A percentile compares a stretch with the other conserved stretches of the same genome.
Evolutionary conservation across 2,113 vertebrate genomes (phyloP).

Genomic region (Sander lucioperca): DNA sequence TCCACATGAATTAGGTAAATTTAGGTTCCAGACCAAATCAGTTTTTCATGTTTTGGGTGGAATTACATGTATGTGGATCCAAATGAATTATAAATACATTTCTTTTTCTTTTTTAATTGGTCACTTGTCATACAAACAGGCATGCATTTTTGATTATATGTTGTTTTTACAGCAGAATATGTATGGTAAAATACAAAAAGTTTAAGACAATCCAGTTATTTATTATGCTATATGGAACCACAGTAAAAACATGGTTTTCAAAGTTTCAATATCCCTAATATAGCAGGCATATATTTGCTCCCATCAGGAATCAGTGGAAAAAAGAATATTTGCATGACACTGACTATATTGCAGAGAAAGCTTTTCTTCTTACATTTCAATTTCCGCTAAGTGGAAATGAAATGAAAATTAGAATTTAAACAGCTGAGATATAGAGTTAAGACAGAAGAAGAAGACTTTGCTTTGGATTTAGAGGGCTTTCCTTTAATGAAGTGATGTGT

Average conservation of each 20-base stretch:
- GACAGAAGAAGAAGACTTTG: constrained; percentile 22
- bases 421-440: constrained; percentile 17
- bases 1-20: constrained; percentile 17
- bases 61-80: not conserved
- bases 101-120: not conserved
- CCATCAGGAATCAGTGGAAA: not conserved
- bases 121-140: not conserved
- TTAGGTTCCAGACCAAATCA: constrained; percentile 15
- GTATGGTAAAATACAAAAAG: not conserved
- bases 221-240: not conserved
- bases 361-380: constrained; percentile 2
- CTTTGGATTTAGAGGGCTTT: constrained; percentile 30
- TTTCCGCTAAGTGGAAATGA: not conserved
- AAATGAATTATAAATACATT: too few relatives aligned
- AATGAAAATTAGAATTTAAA: constrained; percentile 12
- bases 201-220: not conserved
- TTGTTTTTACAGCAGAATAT: not conserved
- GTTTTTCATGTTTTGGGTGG: not conserved
- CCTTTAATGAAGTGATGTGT: constrained; percentile 24
- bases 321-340: not conserved
- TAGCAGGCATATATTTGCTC: not conserved
- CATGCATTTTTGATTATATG: not conserved
- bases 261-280: not conserved
- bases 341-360: not conserved
- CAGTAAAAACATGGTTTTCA: not conserved